Base-by-base conservation (phyloP, 2,888 invertebrate species). In the Drosophila limbata region DNA sequence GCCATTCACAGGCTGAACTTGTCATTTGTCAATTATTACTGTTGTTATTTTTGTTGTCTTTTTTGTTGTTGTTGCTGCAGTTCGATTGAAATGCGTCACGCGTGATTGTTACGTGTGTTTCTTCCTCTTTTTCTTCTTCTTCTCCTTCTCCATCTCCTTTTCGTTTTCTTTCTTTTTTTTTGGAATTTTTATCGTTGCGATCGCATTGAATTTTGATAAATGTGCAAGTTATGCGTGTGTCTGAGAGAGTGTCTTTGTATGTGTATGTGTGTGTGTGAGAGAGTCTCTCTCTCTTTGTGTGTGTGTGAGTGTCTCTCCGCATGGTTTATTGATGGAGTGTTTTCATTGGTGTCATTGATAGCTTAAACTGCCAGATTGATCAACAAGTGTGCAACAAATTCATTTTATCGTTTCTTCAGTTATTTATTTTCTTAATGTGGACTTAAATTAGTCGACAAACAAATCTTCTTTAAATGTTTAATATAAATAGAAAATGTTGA, bases 11-110 rank as follows among this genome's bases (percentile, higher is more conserved):
- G 68, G 61, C 37, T 59, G 37, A 59, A 50, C 39, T 69, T 77
- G 52, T 64, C 53, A 55, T 52, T 61, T 55, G 56, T 39, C 56
- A 33, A 40, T 50, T 61, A 21, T 42, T 57, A n/a, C 47, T 37
- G 17, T 57, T 40, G 61, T 67, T 51, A 35, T 28, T 42, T 44
- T 33, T 51, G 35, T 64, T 17, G 25, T 39, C 42, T 11, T 19
- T 51, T 13, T 47, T 42, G 45, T 51, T 71, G 35, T 57, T 72
- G 65, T 48, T 68, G 51, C 48, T 68, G 70, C 66, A 73, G 19
- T 77, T 70, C 60, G 66, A 69, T 82, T 82, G 59, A 72, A 72
- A 84, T 84, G 83, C 83, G 79, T 79, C 77, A 84, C 62, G 82
- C 82, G 73, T 80, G 50, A 57, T 73, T 70, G 71, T 82, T 83